Percentiles rank a stretch among this genome's conserved stretches.
These are phyloP conservation scores for Cheumatopsyche charites DNA, from an alignment of 1,140 invertebrate genomes.

Conservation along the genomic window DNA sequence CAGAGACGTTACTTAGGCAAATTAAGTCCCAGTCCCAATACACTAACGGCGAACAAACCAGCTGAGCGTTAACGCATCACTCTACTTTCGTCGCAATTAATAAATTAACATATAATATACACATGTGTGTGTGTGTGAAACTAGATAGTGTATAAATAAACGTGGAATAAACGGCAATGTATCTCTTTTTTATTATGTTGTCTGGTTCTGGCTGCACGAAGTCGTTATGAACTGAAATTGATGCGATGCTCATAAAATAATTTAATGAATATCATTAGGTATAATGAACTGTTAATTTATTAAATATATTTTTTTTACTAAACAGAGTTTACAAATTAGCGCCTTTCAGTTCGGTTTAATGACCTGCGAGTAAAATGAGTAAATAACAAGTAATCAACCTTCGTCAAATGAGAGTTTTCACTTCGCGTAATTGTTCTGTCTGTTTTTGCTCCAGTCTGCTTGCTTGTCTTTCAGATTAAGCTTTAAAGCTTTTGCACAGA, in stretches of 20 bases:
- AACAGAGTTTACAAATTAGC: too few species aligned
- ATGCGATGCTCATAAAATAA: constrained; percentile 6
- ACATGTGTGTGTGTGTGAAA: not conserved
- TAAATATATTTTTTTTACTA: too few species aligned
- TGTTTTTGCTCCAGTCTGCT: too few species aligned
- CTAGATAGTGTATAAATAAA: too few species aligned
- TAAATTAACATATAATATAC: constrained; percentile 34
- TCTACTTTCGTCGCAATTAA: constrained; percentile 35
- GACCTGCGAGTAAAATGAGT: too few species aligned
- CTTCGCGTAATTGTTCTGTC: too few species aligned
- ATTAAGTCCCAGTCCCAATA: constrained; percentile 42
- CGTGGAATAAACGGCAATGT: not conserved
- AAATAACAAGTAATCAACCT: too few species aligned
- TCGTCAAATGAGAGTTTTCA: too few species aligned
- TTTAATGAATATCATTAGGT: constrained; percentile 25
- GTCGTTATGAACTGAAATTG: not conserved
- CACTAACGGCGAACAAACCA: constrained; percentile 27
- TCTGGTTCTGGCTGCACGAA: not conserved
- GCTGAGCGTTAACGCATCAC: constrained; percentile 29
- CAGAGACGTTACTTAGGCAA: constrained; percentile 46
- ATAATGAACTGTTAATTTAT: constrained; percentile 5
- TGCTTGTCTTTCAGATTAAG: too few species aligned
- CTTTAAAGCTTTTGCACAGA: too few species aligned
- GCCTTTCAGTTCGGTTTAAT: too few species aligned
- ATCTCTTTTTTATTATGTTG: not conserved